Conservation (phyloP, 2,797 vertebrate species). For the Dendrocincla tyrannina region DNA sequence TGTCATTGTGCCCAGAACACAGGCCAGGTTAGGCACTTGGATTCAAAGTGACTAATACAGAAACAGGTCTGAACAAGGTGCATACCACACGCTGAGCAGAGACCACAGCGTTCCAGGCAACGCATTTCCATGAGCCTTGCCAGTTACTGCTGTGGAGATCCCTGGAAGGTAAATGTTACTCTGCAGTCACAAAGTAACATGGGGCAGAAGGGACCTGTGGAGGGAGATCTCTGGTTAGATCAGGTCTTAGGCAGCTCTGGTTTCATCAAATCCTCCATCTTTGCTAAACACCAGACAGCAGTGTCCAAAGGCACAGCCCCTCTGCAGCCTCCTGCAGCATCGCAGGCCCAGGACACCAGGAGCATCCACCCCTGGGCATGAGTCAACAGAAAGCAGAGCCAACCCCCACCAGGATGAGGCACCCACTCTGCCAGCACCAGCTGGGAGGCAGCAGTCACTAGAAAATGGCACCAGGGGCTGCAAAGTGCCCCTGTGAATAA, state of each 20-base stretch:
- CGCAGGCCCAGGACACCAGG: neutral
- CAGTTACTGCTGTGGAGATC: neutral
- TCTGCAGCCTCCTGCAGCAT: neutral
- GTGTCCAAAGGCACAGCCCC: neutral
- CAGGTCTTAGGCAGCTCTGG: neutral
- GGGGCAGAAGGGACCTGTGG: neutral
- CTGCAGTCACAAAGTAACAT: neutral
- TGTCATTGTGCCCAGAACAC: neutral
- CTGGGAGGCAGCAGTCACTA: neutral
- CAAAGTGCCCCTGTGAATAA: neutral
- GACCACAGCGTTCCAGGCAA: neutral
- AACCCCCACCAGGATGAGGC: neutral
- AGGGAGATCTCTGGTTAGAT: neutral
- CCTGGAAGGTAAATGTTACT: neutral
- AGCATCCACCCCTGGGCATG: neutral
- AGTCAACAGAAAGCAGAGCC: fast-evolving
- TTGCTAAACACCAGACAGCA: neutral
- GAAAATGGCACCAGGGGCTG: neutral
- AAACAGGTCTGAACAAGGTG: conserved; percentile 31
- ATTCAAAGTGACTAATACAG: conserved; percentile 45
- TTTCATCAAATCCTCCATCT: neutral
- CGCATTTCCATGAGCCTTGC: neutral
- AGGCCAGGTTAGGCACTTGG: conserved; percentile 53
- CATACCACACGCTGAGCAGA: neutral
- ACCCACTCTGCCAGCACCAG: neutral